These are phyloP conservation scores for Xiphophorus hellerii DNA, from an alignment of 2,113 vertebrate species.

Conservation along the genomic window DNA sequence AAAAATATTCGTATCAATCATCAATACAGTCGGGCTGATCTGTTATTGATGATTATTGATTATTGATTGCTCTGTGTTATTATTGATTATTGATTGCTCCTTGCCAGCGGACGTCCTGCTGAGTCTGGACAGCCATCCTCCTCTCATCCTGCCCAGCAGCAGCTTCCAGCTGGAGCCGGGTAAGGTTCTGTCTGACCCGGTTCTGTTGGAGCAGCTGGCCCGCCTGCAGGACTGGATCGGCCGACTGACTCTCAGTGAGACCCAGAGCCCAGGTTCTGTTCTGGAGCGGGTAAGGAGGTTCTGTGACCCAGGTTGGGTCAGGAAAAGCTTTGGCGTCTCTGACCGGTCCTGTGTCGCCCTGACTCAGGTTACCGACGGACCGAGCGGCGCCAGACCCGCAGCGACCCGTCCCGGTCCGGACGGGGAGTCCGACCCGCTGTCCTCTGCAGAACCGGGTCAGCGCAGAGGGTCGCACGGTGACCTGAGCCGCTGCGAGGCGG, in stretches of 20 bases:
- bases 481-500: constrained; percentile 74
- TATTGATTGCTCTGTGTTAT: constrained; percentile 4
- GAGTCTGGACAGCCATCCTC: constrained; percentile 83
- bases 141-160: constrained; percentile 79
- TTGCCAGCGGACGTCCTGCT: constrained; percentile 79
- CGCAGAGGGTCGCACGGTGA: constrained; percentile 38
- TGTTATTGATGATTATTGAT: background rate
- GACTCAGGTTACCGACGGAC: constrained; percentile 20
- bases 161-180: constrained; percentile 79
- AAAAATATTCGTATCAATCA: too few relatives aligned
- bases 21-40: background rate
- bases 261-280: background rate
- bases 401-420: constrained; percentile 2
- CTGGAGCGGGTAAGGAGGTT: constrained; percentile 57
- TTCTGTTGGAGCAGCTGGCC: constrained; percentile 66
- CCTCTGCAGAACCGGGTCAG: constrained; percentile 27
- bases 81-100: background rate
- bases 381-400: constrained; percentile 44
- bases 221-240: constrained; percentile 68
- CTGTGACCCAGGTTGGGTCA: background rate
- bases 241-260: constrained; percentile 32
- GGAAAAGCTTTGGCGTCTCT: constrained; percentile 40
- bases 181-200: constrained; percentile 57
- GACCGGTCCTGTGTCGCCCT: constrained; percentile 25
- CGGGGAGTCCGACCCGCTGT: background rate